Base-by-base conservation (phyloP, 1,140 invertebrate genomes). In the Calycopis cecrops region DNA sequence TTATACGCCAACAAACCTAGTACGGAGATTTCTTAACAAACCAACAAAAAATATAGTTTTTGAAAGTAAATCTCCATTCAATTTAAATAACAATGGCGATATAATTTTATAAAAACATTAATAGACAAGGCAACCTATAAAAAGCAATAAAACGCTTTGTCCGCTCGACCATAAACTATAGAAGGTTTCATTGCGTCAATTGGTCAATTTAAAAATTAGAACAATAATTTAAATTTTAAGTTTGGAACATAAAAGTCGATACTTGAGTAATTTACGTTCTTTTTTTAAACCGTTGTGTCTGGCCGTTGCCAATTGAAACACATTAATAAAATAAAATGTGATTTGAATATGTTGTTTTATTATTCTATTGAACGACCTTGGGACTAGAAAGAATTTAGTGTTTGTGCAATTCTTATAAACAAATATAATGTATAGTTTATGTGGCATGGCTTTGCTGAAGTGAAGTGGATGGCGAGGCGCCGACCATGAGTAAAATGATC, bases 231-330 rank as follows among this genome's bases (percentile, higher is more conserved):
- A 44, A 44, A 44, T 44, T 44, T 44, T 44, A 44, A 44, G 17
- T 44, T 44, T 16, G 4, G 40, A 44, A 44, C 40, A 16, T 44
- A 16, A 44, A 40, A 40, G 40, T 44, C 40, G 40, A 44, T 44
- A 44, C 40, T 44, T 44, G 40, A 40, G 38, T 40, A 40, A 40
- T 40, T 44, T 16, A 44, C 14, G 40, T 44, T 44, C 40, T 40
- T 14, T 44, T 44, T 44, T 44, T 16, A 44, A 44, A 16, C 16
- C 6, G 21, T 28, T 44, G 40, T 47, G 18, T 40, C 34, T 14
- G 40, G 38, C 55, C 60, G 56, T 54, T 48, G 48, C 52, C 57
- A 61, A 60, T 60, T 52, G 59, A 55, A 60, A 51, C 38, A 40
- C 50, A 55, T 56, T 52, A 60, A 60, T 33, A 53, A 40, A 40